Evolutionary conservation across 2,113 vertebrate genomes (phyloP).

Genomic region (Gallinago undulata): DNA sequence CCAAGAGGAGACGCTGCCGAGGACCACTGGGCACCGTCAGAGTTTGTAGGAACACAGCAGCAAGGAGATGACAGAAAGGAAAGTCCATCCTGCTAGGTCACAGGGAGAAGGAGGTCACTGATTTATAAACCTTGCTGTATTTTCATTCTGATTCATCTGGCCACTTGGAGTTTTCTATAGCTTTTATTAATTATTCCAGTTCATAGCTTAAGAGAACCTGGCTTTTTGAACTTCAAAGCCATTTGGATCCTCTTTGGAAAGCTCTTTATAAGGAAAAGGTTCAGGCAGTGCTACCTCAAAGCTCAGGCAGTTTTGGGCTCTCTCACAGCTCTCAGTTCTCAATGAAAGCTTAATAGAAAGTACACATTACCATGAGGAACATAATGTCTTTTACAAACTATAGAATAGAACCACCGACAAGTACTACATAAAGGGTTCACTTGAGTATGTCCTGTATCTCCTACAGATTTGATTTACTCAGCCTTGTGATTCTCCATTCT

Average conservation of each 20-base stretch:
- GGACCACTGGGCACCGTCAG: background rate
- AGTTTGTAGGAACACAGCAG: background rate
- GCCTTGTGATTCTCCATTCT: conserved; percentile 4
- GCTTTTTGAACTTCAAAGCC: conserved; percentile 37
- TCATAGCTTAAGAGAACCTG: background rate
- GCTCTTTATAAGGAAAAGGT: background rate
- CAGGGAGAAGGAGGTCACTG: background rate
- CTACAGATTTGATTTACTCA: conserved; percentile 33
- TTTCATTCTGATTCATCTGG: background rate
- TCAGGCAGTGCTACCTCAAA: conserved; percentile 5
- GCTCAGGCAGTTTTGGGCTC: conserved; percentile 5
- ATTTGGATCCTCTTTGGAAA: conserved; percentile 9
- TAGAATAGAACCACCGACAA: conserved; percentile 19
- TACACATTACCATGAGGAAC: background rate
- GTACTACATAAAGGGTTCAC: background rate
- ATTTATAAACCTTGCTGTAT: background rate
- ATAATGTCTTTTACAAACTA: conserved; percentile 2
- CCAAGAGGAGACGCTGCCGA: background rate
- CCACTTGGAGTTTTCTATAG: background rate
- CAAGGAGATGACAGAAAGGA: background rate
- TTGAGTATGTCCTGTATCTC: background rate
- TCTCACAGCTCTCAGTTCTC: background rate
- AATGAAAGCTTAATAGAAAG: conserved; percentile 17
- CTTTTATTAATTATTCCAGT: conserved; percentile 36
- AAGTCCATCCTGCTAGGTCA: background rate